Evolutionary conservation across 2,888 invertebrate species (phyloP), one percentile per base, ranked within the genome.

Genomic region (Falcaria lacertinaria): DNA sequence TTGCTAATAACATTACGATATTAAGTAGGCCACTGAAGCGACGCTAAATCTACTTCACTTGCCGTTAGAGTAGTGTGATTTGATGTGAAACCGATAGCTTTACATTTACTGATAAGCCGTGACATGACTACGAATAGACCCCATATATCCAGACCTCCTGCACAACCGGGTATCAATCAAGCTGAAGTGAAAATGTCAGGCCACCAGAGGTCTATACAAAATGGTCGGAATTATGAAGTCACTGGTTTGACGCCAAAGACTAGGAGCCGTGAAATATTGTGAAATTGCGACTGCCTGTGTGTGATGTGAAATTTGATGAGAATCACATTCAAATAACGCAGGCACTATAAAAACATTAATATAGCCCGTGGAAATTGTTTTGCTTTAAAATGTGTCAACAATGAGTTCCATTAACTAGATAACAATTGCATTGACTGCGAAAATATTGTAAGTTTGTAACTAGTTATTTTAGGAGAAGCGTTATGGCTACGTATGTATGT

Each of bases 71-170:
- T 62, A 56, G 47, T 54, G 50, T 57, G 57, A 61, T 66, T 58
- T 61, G 60, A 69, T 60, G 52, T 57, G 55, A 55, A 54, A 40
- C 54, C 55, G 59, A 64, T 67, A 62, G 54, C 45, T 54, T 55
- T 44, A 58, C 63, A 64, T 64, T 62, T 67, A 69, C 70, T 57
- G 63, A 57, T 58, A 48, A 57, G 47, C 49, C 65, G 69, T 69
- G 69, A 68, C 64, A 51, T 44, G 54, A 57, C 52, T 65, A 44
- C 35, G 46, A 34, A 54, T 52, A 48, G 48, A 48, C 45, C 45
- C 53, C 47, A 49, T 56, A 49, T 47, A 25, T 42, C 51, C 35
- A 45, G 60, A 63, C 55, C 66, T 54, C 57, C 47, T 54, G 57
- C 48, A 60, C 33, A 33, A 33, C 14, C 34, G 25, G 28, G n/a